A percentile compares a stretch with the other conserved stretches of the same genome.
phyloP scores from a whole-genome alignment of 2,797 vertebrate genomes.

The Squalus acanthias region DNA sequence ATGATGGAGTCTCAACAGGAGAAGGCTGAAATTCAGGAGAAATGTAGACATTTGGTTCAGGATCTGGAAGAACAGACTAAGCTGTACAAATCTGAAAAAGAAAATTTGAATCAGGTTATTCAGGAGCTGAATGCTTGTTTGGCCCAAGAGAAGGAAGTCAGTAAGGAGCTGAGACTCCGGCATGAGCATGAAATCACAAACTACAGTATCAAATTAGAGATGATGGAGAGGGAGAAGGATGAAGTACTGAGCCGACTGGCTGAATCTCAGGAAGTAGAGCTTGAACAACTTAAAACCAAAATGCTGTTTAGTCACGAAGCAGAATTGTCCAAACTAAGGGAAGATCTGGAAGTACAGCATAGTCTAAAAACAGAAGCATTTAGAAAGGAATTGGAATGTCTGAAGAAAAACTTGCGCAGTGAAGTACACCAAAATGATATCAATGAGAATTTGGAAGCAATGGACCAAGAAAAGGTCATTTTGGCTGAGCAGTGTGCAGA shows the following conservation, averaged over 20 bases:
- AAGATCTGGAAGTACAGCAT: slow-evolving; percentile 42
- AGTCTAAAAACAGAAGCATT: slow-evolving; percentile 42
- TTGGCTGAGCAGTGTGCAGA: slow-evolving; percentile 60
- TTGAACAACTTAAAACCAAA: slow-evolving; percentile 40
- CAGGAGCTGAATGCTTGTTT: slow-evolving; percentile 55
- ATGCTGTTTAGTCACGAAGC: slow-evolving; percentile 44
- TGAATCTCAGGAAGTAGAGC: slow-evolving; percentile 48
- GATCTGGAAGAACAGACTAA: slow-evolving; percentile 50
- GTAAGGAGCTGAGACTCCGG: slow-evolving; percentile 44
- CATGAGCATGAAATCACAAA: slow-evolving; percentile 47
- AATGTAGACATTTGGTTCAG: slow-evolving; percentile 53
- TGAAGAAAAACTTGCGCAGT: slow-evolving; percentile 45
- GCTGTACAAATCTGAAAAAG: slow-evolving; percentile 63
- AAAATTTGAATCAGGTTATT: slow-evolving; percentile 60
- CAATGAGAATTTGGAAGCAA: accelerated
- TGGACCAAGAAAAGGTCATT: slow-evolving; percentile 51
- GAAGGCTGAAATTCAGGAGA: slow-evolving; percentile 51
- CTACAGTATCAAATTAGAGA: slow-evolving; percentile 48
- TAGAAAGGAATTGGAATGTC: slow-evolving; percentile 47
- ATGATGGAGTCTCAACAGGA: slow-evolving; percentile 57
- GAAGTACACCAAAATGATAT: slow-evolving; percentile 42
- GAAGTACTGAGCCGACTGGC: slow-evolving; percentile 42
- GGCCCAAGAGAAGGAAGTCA: slow-evolving; percentile 49
- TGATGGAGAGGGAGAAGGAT: slow-evolving; percentile 50
- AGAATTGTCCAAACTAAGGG: slow-evolving; percentile 45